Conservation (phyloP, 2,797 vertebrate species). For the Ctenosaura bakeri region DNA sequence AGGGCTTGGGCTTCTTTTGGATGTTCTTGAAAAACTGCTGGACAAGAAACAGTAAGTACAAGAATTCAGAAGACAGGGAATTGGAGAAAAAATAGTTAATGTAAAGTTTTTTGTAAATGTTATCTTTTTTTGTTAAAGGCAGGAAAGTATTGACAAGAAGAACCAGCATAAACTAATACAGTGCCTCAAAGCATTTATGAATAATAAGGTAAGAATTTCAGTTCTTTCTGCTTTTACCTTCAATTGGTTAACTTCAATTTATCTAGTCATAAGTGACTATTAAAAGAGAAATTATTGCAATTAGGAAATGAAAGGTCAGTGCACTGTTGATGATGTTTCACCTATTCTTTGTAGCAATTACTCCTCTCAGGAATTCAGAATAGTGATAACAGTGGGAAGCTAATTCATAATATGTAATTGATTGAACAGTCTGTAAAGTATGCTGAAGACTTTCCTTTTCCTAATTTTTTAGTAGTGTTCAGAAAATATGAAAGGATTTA, state of each 20-base stretch:
- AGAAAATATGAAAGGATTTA: neutral
- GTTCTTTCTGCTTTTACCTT: neutral
- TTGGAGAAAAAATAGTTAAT: neutral
- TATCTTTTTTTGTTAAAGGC: constrained; percentile 80
- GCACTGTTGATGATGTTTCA: rapidly evolving
- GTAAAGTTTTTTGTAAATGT: neutral
- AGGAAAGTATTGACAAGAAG: constrained; percentile 95
- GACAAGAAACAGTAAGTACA: constrained; percentile 96
- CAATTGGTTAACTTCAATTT: neutral
- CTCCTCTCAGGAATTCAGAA: neutral
- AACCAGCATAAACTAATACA: constrained; percentile 99
- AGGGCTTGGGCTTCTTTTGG: constrained; percentile 95
- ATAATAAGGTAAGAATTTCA: constrained; percentile 93
- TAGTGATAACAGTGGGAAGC: neutral
- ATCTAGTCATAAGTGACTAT: neutral
- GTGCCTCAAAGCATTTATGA: constrained; percentile 99
- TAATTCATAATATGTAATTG: neutral
- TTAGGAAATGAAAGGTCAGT: neutral
- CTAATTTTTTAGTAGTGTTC: neutral
- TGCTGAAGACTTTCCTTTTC: neutral
- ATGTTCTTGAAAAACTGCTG: constrained; percentile 92
- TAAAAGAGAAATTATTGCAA: constrained; percentile 7
- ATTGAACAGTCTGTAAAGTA: neutral
- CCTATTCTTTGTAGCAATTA: neutral
- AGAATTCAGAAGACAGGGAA: constrained; percentile 1